These are phyloP conservation scores for Pterocles burchelli DNA, from an alignment of 2,113 vertebrate genomes.

Conservation along the genomic window DNA sequence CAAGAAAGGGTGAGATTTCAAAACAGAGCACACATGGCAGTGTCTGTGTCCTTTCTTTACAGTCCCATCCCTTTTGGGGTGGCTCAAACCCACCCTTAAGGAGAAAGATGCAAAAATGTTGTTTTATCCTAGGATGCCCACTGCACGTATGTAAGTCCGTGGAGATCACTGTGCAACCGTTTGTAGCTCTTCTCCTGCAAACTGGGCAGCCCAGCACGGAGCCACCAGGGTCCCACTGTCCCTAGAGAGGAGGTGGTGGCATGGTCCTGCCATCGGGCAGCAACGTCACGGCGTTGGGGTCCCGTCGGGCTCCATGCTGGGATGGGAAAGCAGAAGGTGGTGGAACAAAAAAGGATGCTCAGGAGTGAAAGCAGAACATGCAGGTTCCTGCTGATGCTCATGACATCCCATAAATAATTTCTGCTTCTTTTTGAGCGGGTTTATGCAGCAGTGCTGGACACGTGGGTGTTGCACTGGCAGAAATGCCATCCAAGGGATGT, in stretches of 20 bases:
- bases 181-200: no score
- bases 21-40: conserved; percentile 6
- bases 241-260: neutral
- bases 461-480: neutral
- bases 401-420: no score
- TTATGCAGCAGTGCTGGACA: neutral
- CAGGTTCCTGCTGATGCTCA: neutral
- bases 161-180: neutral
- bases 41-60: conserved; percentile 3
- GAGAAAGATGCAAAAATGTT: neutral
- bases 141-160: neutral
- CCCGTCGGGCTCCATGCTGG: neutral
- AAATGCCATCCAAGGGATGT: neutral
- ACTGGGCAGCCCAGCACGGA: accelerated
- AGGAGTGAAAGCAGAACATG: neutral
- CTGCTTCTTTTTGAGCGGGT: neutral
- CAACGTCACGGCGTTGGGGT: accelerated
- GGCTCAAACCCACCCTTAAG: neutral
- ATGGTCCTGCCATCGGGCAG: no score
- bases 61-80: neutral
- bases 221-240: neutral
- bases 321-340: neutral
- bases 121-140: neutral
- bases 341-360: neutral
- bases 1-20: neutral